Evolutionary conservation across 2,888 invertebrate species (phyloP).

Genomic region (Ochlodes sylvanus): DNA sequence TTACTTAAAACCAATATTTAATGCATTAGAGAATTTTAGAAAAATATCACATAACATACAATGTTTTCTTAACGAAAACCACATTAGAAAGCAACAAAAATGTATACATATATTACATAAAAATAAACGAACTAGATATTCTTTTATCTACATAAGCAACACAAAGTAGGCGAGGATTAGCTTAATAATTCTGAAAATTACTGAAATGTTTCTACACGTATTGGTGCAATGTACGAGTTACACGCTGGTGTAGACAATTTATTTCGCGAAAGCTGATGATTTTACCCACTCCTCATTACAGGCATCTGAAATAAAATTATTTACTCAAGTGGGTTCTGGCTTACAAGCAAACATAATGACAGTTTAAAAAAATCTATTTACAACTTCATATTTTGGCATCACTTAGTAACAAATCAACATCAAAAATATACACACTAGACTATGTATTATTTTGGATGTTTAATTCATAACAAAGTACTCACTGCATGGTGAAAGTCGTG

Average conservation of each 20-base stretch:
- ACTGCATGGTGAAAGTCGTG: constrained; percentile 42
- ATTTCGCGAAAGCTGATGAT: constrained; percentile 48
- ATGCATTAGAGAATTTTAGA: constrained; percentile 61
- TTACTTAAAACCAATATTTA: constrained; percentile 65
- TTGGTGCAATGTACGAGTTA: constrained; percentile 62
- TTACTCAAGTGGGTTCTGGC: constrained; percentile 20
- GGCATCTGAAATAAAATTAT: constrained; percentile 55
- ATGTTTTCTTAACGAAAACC: constrained; percentile 62
- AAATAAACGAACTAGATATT: constrained; percentile 62
- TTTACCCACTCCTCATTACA: constrained; percentile 47
- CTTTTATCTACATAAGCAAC: constrained; percentile 61
- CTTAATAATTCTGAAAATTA: constrained; percentile 52
- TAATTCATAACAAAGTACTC: constrained; percentile 33
- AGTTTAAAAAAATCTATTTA: background rate
- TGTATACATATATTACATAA: constrained; percentile 61
- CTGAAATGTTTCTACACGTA: constrained; percentile 55
- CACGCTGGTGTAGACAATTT: constrained; percentile 57
- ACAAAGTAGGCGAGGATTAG: constrained; percentile 49
- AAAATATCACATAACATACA: constrained; percentile 72
- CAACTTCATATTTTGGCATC: background rate
- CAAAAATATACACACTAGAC: constrained; percentile 14
- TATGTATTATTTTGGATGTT: constrained; percentile 13
- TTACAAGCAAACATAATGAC: constrained; percentile 20
- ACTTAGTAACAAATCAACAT: too few relatives aligned
- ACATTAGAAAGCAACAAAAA: constrained; percentile 60